phyloP scores from a whole-genome alignment of 2,113 vertebrate genomes.

The Megaceryle maxima region DNA sequence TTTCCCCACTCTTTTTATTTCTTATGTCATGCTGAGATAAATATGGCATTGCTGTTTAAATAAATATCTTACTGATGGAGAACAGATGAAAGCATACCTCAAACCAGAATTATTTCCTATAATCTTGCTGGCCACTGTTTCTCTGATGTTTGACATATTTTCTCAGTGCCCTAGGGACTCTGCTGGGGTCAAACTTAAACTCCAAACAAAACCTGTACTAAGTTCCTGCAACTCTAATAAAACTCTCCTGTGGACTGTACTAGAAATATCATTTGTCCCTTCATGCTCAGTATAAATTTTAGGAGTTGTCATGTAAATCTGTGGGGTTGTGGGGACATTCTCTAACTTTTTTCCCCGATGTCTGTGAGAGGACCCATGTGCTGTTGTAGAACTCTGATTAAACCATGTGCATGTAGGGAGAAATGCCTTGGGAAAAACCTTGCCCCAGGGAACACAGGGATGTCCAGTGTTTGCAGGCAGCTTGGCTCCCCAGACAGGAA shows the following conservation, averaged over 20 bases:
- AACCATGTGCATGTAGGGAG: accelerated
- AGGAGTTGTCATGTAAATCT: not conserved
- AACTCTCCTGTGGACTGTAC: not conserved
- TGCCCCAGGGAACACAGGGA: not conserved
- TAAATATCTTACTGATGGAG: not conserved
- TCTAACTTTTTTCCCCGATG: not conserved
- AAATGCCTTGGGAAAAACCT: not conserved
- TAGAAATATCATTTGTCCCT: not conserved
- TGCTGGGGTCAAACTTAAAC: not conserved
- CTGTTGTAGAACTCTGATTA: not conserved
- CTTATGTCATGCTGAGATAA: not conserved
- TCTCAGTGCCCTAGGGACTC: not conserved
- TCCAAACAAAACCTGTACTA: not conserved
- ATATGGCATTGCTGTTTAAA: constrained; percentile 1
- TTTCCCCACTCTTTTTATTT: not conserved
- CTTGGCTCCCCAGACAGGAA: not conserved
- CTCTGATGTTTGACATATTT: not conserved
- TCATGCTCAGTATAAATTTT: not conserved
- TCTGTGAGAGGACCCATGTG: not conserved
- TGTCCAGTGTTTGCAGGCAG: not conserved
- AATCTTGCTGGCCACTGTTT: not conserved
- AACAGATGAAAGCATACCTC: not conserved
- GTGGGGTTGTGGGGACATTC: too few species aligned
- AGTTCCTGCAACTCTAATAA: not conserved
- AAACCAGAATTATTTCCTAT: not conserved